Evolutionary conservation across 2,113 vertebrate genomes (phyloP).

Genomic region (Rostratula benghalensis): DNA sequence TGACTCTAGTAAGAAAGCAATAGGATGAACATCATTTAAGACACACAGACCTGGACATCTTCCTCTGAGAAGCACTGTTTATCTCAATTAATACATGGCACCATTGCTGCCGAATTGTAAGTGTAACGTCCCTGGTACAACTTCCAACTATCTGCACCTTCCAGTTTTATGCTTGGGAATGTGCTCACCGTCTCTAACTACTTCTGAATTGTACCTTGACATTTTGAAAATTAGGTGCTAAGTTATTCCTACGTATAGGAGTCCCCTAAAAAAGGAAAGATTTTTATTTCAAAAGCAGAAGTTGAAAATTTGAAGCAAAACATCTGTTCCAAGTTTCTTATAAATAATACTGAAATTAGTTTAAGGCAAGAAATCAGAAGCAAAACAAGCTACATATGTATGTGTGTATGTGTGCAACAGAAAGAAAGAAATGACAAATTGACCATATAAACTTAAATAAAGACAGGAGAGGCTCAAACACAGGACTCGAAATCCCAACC

Average conservation of each 20-base stretch:
- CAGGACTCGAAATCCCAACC: neutral
- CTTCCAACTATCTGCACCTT: neutral
- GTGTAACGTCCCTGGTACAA: neutral
- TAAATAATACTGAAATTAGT: neutral
- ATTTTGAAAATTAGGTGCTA: neutral
- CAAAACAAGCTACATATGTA: rapidly evolving
- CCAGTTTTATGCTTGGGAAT: neutral
- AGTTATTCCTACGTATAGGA: neutral
- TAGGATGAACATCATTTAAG: neutral
- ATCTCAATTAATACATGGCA: neutral
- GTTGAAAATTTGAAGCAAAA: neutral
- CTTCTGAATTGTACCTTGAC: neutral
- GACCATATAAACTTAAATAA: neutral
- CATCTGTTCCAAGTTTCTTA: neutral
- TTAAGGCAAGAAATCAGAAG: neutral
- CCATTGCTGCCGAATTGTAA: neutral
- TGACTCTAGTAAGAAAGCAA: neutral
- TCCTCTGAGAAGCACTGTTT: neutral
- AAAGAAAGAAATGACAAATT: neutral
- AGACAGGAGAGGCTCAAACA: neutral
- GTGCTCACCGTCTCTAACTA: neutral
- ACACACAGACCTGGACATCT: neutral
- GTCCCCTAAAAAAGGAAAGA: neutral
- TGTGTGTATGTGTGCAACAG: neutral
- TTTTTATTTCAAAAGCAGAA: neutral